These are phyloP conservation scores for Sphaerodactylus townsendi DNA, from an alignment of 2,113 vertebrate genomes.

Conservation along the genomic window DNA sequence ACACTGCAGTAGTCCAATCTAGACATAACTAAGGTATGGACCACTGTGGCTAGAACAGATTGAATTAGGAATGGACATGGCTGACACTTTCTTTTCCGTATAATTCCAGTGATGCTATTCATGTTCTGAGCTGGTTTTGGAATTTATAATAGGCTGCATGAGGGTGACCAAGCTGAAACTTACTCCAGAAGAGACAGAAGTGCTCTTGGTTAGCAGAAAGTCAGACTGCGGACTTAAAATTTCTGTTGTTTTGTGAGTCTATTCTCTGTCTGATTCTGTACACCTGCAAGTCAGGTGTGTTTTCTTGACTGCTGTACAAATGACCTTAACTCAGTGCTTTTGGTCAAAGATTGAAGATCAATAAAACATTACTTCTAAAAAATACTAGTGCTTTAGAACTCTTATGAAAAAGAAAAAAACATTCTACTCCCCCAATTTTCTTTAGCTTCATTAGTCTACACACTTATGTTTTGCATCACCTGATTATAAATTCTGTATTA, in stretches of 20 bases:
- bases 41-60: too few species aligned
- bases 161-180: too few species aligned
- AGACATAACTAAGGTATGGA: too few species aligned
- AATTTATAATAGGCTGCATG: too few species aligned
- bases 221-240: too few species aligned
- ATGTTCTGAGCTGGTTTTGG: too few species aligned
- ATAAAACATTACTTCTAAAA: not conserved
- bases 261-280: not conserved
- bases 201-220: too few species aligned
- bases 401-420: not conserved
- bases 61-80: too few species aligned
- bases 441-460: not conserved
- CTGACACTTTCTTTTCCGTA: too few species aligned
- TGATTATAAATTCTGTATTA: not conserved
- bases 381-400: not conserved
- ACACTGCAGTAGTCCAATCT: too few species aligned
- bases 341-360: not conserved
- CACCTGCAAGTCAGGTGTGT: not conserved
- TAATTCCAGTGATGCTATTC: too few species aligned
- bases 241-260: not conserved
- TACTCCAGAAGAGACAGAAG: too few species aligned
- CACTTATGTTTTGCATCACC: not conserved
- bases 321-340: constrained; percentile 1
- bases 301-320: constrained; percentile 9
- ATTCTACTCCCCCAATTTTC: not conserved